phyloP scores from a whole-genome alignment of 2,113 vertebrate species.

The Ameiurus melas region DNA sequence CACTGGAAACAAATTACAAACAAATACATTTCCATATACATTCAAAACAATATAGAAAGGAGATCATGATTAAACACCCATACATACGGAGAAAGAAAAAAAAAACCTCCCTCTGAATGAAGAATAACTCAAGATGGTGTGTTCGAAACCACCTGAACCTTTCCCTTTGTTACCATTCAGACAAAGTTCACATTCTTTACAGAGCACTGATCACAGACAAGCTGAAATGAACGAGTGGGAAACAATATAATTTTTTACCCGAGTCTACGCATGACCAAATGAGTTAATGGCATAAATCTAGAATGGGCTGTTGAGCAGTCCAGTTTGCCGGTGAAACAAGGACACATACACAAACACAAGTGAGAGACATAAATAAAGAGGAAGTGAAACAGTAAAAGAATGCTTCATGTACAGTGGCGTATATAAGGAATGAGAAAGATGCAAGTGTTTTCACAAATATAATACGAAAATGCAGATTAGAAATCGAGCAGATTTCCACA shows the following conservation, averaged over 20 bases:
- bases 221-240: not conserved
- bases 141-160: conserved; percentile 52
- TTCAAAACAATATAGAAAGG: conserved; percentile 47
- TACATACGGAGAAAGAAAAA: no score
- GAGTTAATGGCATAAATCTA: not conserved
- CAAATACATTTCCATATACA: conserved; percentile 50
- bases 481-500: not conserved
- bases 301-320: conserved; percentile 30
- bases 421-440: conserved; percentile 18
- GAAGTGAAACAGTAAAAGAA: not conserved
- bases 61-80: not conserved
- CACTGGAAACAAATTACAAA: conserved; percentile 37
- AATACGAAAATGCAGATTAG: not conserved
- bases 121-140: conserved; percentile 54
- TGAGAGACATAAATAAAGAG: not conserved
- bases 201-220: not conserved
- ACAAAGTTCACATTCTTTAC: conserved; percentile 30
- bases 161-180: conserved; percentile 64
- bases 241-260: no score
- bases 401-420: not conserved
- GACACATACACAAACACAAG: not conserved
- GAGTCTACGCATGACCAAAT: not conserved
- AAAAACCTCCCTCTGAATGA: conserved; percentile 39
- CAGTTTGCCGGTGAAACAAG: conserved; percentile 50
- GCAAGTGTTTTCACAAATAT: not conserved